These are phyloP conservation scores for Cavia porcellus DNA, from an alignment of 2,113 vertebrate genomes.

Conservation along the genomic window DNA sequence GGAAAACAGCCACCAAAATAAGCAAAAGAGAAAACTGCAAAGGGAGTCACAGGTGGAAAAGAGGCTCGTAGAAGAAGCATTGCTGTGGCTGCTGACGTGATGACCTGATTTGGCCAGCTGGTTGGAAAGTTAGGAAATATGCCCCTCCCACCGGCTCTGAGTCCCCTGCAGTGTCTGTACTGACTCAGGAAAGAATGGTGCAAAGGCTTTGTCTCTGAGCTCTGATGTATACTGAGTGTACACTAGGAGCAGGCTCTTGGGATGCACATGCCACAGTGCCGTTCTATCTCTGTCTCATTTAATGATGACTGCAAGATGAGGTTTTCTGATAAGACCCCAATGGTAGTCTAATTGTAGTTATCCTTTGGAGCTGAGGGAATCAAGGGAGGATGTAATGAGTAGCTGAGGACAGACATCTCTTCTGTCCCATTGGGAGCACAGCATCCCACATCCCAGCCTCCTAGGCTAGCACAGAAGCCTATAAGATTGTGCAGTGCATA, in stretches of 20 bases:
- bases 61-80: background rate
- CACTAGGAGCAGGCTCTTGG: constrained; percentile 63
- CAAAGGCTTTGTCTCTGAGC: background rate
- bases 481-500: background rate
- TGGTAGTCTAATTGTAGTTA: background rate
- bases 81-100: background rate
- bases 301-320: background rate
- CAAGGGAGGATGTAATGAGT: background rate
- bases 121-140: background rate
- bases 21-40: background rate
- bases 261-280: background rate
- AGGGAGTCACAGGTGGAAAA: background rate
- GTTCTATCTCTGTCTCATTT: background rate
- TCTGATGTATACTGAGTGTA: background rate
- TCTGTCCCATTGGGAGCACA: background rate
- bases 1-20: accelerated
- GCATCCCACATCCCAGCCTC: background rate
- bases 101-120: constrained; percentile 19
- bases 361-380: background rate
- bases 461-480: background rate
- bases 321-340: background rate
- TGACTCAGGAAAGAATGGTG: background rate
- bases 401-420: background rate
- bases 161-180: background rate
- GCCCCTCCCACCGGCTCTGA: background rate